Percentiles rank a stretch among this genome's conserved stretches.
phyloP scores from a whole-genome alignment of 2,797 vertebrate genomes.

The Amphiprion clarkii region DNA sequence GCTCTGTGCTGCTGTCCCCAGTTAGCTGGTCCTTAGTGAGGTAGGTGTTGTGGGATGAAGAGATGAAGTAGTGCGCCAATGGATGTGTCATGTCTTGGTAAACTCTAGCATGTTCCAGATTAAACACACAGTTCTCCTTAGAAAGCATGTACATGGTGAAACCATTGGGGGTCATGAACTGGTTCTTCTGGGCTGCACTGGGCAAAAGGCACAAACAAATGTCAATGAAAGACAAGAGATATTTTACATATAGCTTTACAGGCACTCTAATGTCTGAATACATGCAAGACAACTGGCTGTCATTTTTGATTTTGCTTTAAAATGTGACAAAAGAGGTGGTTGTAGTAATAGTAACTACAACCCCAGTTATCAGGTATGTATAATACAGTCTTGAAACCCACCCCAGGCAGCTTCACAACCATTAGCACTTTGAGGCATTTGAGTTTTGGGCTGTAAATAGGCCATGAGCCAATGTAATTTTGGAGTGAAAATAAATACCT shows the following conservation, averaged over 20 bases:
- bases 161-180: slow-evolving; percentile 94
- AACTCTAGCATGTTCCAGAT: slow-evolving; percentile 85
- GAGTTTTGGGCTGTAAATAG: too few species aligned
- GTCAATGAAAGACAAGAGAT: background rate
- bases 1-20: slow-evolving; percentile 92
- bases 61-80: slow-evolving; percentile 94
- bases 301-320: background rate
- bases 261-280: too few species aligned
- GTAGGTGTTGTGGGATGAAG: slow-evolving; percentile 91
- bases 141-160: slow-evolving; percentile 98
- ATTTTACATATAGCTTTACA: background rate
- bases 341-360: too few species aligned
- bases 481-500: too few species aligned
- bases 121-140: slow-evolving; percentile 88
- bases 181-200: slow-evolving; percentile 83
- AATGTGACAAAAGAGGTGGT: background rate
- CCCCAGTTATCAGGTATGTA: too few species aligned
- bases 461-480: too few species aligned
- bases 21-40: slow-evolving; percentile 94
- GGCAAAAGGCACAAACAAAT: slow-evolving; percentile 47
- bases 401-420: too few species aligned
- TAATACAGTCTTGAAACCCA: too few species aligned
- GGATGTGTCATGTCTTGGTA: slow-evolving; percentile 95
- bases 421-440: too few species aligned
- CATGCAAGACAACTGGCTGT: too few species aligned